These are phyloP conservation scores for Brachionus rubens DNA, from an alignment of 1,140 invertebrate species.

Conservation along the genomic window DNA sequence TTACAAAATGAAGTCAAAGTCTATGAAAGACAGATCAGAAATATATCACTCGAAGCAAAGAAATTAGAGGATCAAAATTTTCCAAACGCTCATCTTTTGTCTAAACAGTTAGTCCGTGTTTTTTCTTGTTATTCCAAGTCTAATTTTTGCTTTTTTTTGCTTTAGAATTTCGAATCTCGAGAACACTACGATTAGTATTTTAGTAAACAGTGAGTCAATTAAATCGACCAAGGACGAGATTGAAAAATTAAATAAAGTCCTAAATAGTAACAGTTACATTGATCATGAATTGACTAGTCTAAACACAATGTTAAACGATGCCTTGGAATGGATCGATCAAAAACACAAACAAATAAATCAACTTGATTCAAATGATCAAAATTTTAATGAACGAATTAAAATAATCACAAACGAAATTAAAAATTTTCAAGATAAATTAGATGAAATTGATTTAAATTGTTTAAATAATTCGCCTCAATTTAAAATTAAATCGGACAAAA, in stretches of 20 bases:
- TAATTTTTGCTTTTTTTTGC: neutral
- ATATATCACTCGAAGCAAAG: neutral
- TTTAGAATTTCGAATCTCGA: neutral
- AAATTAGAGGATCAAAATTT: neutral
- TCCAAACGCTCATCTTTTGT: conserved; percentile 11
- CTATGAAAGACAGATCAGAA: conserved; percentile 27
- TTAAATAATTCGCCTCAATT: neutral
- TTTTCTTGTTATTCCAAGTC: neutral
- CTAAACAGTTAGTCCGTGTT: neutral
- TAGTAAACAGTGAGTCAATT: neutral
- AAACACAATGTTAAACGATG: too few species aligned
- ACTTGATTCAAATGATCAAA: neutral
- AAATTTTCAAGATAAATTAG: neutral
- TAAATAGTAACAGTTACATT: too few species aligned
- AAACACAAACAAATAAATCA: too few species aligned
- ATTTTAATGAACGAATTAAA: neutral
- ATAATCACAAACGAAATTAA: neutral
- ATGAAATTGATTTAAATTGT: neutral
- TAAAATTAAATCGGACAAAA: neutral
- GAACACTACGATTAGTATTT: neutral
- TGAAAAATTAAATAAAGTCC: conserved; percentile 22
- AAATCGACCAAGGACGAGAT: neutral
- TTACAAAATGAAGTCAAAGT: neutral
- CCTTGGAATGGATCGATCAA: too few species aligned
- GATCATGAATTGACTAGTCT: too few species aligned